These are phyloP conservation scores for Cataglyphis hispanica DNA, from an alignment of 1,140 invertebrate genomes.

Conservation along the genomic window DNA sequence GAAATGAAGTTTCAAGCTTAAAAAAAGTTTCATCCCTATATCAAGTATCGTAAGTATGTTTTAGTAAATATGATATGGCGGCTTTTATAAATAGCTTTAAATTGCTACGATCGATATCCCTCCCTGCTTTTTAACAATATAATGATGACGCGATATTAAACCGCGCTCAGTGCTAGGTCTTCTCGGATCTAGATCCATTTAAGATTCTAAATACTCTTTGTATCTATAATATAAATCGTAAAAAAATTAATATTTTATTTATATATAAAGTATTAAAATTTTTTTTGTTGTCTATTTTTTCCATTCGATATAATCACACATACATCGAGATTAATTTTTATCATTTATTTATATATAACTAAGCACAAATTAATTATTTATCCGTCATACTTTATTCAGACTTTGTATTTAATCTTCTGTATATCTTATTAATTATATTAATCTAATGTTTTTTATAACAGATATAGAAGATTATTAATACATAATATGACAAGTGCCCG, in stretches of 20 bases:
- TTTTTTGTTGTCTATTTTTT: not conserved
- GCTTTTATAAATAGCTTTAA: not conserved
- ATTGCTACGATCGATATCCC: not conserved
- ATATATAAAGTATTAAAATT: not conserved
- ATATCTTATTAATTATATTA: too few species aligned
- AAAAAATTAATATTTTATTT: not conserved
- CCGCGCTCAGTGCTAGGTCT: not conserved
- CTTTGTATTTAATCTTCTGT: too few species aligned
- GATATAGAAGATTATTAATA: not conserved
- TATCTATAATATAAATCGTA: not conserved
- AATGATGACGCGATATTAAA: constrained; percentile 11
- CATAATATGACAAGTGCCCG: not conserved
- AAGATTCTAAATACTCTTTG: not conserved
- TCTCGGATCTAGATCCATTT: not conserved
- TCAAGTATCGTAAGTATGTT: not conserved
- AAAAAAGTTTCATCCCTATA: not conserved
- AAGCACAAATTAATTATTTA: too few species aligned
- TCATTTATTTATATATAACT: too few species aligned
- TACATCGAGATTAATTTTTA: not conserved
- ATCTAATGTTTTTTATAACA: too few species aligned
- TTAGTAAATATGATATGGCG: not conserved
- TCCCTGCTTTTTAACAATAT: not conserved
- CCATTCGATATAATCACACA: not conserved
- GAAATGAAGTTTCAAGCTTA: not conserved
- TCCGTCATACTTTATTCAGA: too few species aligned